Base-by-base conservation (phyloP, 2,888 invertebrate genomes). In the Fragum whitleyi region DNA sequence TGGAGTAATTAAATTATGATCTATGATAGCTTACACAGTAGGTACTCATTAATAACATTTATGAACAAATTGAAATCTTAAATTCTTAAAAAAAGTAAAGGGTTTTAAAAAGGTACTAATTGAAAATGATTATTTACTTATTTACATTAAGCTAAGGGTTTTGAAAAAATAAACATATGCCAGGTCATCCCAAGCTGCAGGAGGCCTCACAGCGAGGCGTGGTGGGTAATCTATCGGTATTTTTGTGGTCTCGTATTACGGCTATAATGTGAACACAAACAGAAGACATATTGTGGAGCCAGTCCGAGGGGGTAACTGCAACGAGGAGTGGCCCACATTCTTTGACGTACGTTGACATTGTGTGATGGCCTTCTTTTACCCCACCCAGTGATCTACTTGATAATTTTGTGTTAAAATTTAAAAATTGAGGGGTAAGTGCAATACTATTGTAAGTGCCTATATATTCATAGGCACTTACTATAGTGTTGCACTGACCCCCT, bases 251-350 rank as follows among this genome's bases (percentile, higher is more conserved):
- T 74, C 70, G 28, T 42, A 67, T 81, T 81, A 81, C 81, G 36
- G 61, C 23, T 71, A 51, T 47, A 57, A 65, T 68, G 62, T 71
- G 59, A 59, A 76, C 67, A 42, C 47, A 68, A 68, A 81, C 80
- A 81, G 36, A 42, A 55, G 55, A 36, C 61, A 59, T 75, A 77
- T 83, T 83, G 83, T 83, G 61, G 36, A 39, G 9, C 2, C 74
- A 75, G 83, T 83, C 83, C 74, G 71, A 80, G 83, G 83, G 83
- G 83, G 74, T 74, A 65, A 65, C 51, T 74, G 67, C 55, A 59
- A 47, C 29, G 28, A 51, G 83, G 79, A 74, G 74, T 77, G 61
- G 74, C 28, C 23, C 59, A 55, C 55, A 77, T 77, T 77, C 72
- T 75, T n/a, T 73, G 42, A 39, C n/a, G 42, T 62, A 39, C 7